Evolutionary conservation across 2,888 invertebrate species (phyloP).

Genomic region (Watsonalla cultraria): DNA sequence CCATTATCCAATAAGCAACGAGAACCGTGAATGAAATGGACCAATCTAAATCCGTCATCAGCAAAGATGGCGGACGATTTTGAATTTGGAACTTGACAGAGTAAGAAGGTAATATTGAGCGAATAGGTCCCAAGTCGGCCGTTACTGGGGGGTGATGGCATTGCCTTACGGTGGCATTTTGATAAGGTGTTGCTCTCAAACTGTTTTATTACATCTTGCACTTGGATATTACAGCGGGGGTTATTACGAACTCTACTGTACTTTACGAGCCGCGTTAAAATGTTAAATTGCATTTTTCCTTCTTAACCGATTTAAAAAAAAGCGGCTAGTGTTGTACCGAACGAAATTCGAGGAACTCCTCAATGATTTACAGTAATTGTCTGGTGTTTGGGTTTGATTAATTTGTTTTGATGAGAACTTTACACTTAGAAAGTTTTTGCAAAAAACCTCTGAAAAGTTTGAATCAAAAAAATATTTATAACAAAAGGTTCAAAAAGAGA

Average conservation of each 20-base stretch:
- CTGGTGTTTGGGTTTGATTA: too few species aligned
- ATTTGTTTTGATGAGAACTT: too few species aligned
- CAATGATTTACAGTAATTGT: too few species aligned
- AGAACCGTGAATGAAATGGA: slow-evolving; percentile 39
- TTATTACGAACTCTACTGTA: slow-evolving; percentile 27
- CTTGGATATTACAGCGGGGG: slow-evolving; percentile 22
- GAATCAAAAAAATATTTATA: too few species aligned
- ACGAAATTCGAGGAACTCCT: too few species aligned
- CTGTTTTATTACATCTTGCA: slow-evolving; percentile 35
- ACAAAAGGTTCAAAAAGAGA: too few species aligned
- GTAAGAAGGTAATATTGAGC: slow-evolving; percentile 50
- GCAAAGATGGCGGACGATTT: slow-evolving; percentile 58
- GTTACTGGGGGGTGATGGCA: slow-evolving; percentile 40
- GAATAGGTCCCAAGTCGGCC: slow-evolving; percentile 57
- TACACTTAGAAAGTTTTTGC: too few species aligned
- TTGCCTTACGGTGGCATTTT: slow-evolving; percentile 48
- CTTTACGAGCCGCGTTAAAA: slow-evolving; percentile 4
- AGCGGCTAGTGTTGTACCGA: too few species aligned
- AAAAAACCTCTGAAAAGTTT: too few species aligned
- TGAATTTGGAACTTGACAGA: slow-evolving; percentile 43
- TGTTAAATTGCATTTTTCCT: neutral
- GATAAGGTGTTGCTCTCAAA: slow-evolving; percentile 44
- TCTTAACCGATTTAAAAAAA: neutral
- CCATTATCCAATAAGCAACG: slow-evolving; percentile 23
- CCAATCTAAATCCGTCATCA: slow-evolving; percentile 59